Evolutionary conservation across 2,797 vertebrate species (phyloP).

Genomic region (Malurus splendens): DNA sequence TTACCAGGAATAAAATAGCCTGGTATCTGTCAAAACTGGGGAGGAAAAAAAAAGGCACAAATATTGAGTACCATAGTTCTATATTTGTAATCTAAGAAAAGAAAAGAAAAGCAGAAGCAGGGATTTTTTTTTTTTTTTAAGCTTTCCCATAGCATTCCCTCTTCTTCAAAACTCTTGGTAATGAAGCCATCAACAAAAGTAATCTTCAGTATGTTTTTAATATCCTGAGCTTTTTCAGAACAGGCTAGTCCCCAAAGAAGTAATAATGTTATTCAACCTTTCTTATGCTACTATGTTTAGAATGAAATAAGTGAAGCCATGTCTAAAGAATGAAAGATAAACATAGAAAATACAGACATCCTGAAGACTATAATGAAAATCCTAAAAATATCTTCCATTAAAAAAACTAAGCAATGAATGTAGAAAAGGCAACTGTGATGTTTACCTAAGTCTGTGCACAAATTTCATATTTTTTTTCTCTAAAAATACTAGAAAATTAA

Average conservation of each 20-base stretch:
- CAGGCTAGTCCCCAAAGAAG: background rate
- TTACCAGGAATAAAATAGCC: background rate
- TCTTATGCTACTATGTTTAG: background rate
- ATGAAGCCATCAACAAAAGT: background rate
- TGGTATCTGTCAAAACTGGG: background rate
- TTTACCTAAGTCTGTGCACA: background rate
- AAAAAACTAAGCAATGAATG: background rate
- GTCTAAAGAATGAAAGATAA: background rate
- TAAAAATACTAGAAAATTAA: background rate
- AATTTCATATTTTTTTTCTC: background rate
- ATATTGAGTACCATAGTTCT: background rate
- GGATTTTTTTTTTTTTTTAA: rapidly evolving
- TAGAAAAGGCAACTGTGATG: background rate
- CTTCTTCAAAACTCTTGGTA: background rate
- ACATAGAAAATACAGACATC: background rate
- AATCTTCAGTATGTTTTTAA: background rate
- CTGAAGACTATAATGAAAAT: background rate
- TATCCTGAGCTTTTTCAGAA: background rate
- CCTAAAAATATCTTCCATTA: background rate
- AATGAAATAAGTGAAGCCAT: background rate
- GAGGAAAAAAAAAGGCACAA: background rate
- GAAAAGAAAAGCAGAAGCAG: background rate
- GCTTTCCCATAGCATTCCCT: background rate
- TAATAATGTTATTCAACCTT: background rate
- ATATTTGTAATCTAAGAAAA: background rate